Percentiles rank a stretch among this genome's conserved stretches.
Conservation (phyloP, 2,113 vertebrate genomes). For the Coregonus clupeaformis region DNA sequence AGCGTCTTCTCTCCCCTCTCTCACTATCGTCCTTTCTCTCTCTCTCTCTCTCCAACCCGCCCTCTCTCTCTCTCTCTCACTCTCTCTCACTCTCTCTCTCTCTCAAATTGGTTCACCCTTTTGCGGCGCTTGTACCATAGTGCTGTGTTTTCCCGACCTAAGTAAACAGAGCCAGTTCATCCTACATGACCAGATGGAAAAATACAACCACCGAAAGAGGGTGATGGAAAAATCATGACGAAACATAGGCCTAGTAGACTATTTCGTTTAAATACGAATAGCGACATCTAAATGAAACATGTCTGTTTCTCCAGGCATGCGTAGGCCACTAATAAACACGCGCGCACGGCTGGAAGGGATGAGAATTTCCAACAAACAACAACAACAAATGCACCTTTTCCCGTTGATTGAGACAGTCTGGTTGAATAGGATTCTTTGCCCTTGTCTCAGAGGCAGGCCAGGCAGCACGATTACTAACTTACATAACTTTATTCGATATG, state of each 20-base stretch:
- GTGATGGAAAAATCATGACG: conserved; percentile 4
- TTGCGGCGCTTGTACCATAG: conserved; percentile 18
- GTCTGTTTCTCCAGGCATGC: neutral
- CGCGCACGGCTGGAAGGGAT: neutral
- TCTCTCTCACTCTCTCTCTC: no score
- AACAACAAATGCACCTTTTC: no score
- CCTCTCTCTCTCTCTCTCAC: conserved; percentile 37
- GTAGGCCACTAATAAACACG: neutral
- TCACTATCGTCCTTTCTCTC: conserved; percentile 15
- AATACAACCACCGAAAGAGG: conserved; percentile 21
- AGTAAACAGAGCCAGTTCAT: conserved; percentile 26
- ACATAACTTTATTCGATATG: no score
- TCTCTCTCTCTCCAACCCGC: conserved; percentile 35
- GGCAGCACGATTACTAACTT: no score
- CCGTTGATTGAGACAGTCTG: no score
- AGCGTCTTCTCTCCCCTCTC: conserved; percentile 38
- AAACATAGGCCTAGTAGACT: conserved; percentile 7
- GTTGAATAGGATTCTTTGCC: no score
- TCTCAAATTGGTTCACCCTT: conserved; percentile 59
- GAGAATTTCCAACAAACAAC: neutral
- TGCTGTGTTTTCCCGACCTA: conserved; percentile 59
- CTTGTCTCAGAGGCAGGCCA: no score
- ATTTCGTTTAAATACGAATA: neutral
- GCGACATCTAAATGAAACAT: neutral
- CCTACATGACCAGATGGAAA: conserved; percentile 32